Base-by-base conservation (phyloP, 2,797 vertebrate genomes). In the Danio choprae region DNA sequence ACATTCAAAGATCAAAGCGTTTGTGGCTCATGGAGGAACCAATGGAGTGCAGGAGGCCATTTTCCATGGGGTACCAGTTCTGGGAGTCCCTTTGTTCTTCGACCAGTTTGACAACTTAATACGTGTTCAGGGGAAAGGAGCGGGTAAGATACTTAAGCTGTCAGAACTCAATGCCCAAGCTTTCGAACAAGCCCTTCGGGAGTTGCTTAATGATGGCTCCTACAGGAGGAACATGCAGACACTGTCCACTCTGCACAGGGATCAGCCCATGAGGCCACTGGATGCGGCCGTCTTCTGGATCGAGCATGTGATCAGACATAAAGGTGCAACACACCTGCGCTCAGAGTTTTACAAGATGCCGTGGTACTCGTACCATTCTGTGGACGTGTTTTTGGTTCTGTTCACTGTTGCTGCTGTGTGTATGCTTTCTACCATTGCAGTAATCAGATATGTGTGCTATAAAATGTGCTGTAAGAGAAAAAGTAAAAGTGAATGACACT, bases 11-110 rank as follows among this genome's bases (percentile, higher is more conserved):
- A 90, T 83, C 74, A 92, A 87, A 85, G 86, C 86, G n/a, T 94
- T 93, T 36, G 86, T 93, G 8, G 88, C 91, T 50, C 93, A 94
- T 0, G 92, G 93, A 63, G 93, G 93, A 80, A 94, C 90, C 46
- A 93, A 93, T 12, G 92, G 93, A 48, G 80, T 92, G 46, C 91
- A 92, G 76, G 93, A 94, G 55, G 91, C 92, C 50, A 93, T 94
- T 18, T 93, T 91, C 79, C 67, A 92, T 2, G 90, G 92, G 0
- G 88, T 93, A 9, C 92, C 92, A 0, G 87, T 94, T 13, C 76
- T 94, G 0, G 92, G 92, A 4, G 88, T 94, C 18, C 93, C 92
- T 1, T 64, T 94, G 87, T 90, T 93, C 77, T 93, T 92, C 11
- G 92, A 94, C 84, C 93, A 93, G 77, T 90, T 83, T 75, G 93